These are phyloP conservation scores for Psilopsiagon aymara DNA, from an alignment of 2,113 vertebrate species.

Conservation along the genomic window DNA sequence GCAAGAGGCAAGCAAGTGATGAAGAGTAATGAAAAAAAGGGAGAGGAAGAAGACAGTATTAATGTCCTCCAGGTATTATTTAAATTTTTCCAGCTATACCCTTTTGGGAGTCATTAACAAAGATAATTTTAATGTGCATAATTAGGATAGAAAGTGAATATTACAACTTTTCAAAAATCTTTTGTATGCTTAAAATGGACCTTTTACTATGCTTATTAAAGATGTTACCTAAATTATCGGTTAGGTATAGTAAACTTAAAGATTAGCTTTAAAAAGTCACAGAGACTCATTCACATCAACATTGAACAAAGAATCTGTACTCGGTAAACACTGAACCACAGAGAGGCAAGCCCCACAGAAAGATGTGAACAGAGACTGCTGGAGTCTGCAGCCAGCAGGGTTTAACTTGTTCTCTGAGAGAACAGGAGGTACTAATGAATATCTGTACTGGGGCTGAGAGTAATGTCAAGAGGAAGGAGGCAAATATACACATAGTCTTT, in stretches of 20 bases:
- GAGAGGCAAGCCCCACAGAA: background rate
- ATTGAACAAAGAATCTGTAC: background rate
- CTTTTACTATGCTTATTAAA: background rate
- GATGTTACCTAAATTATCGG: background rate
- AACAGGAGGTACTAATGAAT: background rate
- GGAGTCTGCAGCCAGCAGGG: background rate
- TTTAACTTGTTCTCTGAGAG: background rate
- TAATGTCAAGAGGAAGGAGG: background rate
- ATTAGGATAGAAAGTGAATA: background rate
- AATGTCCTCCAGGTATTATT: background rate
- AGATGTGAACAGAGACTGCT: background rate
- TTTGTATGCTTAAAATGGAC: background rate
- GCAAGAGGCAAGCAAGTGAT: background rate
- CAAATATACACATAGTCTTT: background rate
- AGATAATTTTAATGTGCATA: background rate
- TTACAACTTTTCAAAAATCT: background rate
- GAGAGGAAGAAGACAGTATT: background rate
- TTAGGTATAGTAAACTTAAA: background rate
- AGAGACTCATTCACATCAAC: background rate
- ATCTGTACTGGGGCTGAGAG: background rate
- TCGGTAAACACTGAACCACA: background rate
- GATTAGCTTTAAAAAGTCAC: background rate
- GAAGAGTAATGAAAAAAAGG: background rate
- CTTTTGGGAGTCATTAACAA: background rate
- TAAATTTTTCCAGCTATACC: background rate